Evolutionary conservation across 1,140 invertebrate genomes (phyloP), one percentile per base, ranked within the genome.

Genomic region (Drosophila busckii): DNA sequence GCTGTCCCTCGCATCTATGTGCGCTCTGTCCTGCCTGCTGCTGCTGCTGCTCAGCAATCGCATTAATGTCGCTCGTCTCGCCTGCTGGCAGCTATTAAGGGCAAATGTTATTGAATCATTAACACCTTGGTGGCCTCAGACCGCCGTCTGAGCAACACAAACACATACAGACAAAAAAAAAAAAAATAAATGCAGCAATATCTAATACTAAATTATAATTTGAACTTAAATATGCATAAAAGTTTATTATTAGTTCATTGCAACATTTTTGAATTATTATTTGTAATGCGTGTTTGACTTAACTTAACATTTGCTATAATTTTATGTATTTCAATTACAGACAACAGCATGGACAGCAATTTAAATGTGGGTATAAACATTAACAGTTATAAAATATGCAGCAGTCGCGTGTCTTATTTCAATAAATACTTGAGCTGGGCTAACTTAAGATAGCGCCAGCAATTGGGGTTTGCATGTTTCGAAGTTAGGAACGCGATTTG

Each of bases 81-180:
- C 70, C 62, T 53, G 50, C 70, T 64, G 49, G 28, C 46, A 37
- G 58, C 67, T 55, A 69, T 75, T 63, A 64, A 71, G 62, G 69
- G 69, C 50, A 70, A 82, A 82, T 75, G 75, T 82, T 82, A 82
- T 82, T 82, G 75, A 82, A 82, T 82, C 75, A 82, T 82, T 82
- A 82, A 82, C 75, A 82, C 75, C 75, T 82, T 42, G 38, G 13
- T 26, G 29, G 16, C 17, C n/a, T n/a, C n/a, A n/a, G 16, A n/a
- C 5, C 20, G 7, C 35, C 8, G n/a, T 8, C 38, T 22, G 40
- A n/a, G n/a, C 28, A 15, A 26, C 16, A 54, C 38, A 9, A 7
- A 1, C 9, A 7, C 3, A 8, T 6, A 17, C 13, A 16, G 9
- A 13, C 29, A 12, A 8, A 25, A 48, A 17, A 8, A 41, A 19